phyloP scores from a whole-genome alignment of 1,140 invertebrate genomes.

The Drosophila bifasciata region DNA sequence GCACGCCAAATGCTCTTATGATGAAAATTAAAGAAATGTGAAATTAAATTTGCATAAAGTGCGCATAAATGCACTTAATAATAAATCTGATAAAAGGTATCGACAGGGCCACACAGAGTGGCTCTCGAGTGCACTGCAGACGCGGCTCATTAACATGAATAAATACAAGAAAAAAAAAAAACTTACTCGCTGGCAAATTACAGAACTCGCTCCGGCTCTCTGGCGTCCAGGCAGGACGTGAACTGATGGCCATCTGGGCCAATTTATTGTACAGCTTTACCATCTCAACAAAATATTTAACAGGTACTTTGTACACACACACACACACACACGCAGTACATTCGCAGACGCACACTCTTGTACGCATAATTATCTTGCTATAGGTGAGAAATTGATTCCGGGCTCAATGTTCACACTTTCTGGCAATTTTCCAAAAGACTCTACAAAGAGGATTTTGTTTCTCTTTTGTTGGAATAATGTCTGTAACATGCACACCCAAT shows the following conservation, averaged over 20 bases:
- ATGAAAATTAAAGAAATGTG: conserved; percentile 77
- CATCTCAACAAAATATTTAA: conserved; percentile 24
- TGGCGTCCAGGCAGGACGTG: background rate
- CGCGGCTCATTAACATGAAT: conserved; percentile 75
- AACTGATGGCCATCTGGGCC: conserved; percentile 20
- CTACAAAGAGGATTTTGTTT: background rate
- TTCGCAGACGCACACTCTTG: conserved; percentile 11
- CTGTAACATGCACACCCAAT: too few relatives aligned
- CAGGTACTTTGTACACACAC: conserved; percentile 11
- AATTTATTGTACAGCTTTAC: conserved; percentile 30
- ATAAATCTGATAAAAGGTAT: conserved; percentile 72
- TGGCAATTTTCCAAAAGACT: background rate
- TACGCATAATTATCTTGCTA: conserved; percentile 10
- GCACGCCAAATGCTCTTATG: conserved; percentile 66
- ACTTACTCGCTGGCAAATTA: conserved; percentile 60
- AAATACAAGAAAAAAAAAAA: too few relatives aligned
- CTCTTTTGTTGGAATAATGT: too few relatives aligned
- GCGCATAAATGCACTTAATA: conserved; percentile 67
- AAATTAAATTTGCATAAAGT: conserved; percentile 53
- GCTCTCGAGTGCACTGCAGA: conserved; percentile 39
- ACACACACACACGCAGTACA: conserved; percentile 16
- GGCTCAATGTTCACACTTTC: background rate
- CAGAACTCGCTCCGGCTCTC: conserved; percentile 23
- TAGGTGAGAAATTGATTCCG: background rate
- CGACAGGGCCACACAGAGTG: conserved; percentile 12